Conservation (phyloP, 2,113 vertebrate genomes). For the Casuarius casuarius region DNA sequence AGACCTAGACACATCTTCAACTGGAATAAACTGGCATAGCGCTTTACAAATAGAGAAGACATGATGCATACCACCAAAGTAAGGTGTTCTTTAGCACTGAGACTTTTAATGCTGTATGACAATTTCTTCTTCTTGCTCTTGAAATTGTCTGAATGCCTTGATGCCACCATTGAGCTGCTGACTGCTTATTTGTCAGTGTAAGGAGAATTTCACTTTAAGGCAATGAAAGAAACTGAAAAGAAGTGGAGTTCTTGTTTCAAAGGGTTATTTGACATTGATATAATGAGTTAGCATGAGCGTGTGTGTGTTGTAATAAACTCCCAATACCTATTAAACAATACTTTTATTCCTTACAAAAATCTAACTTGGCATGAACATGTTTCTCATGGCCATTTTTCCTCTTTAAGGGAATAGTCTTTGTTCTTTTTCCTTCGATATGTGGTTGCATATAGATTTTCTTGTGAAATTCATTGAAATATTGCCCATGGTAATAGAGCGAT, state of each 20-base stretch:
- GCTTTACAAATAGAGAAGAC: not conserved
- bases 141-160: not conserved
- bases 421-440: not conserved
- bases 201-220: not conserved
- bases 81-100: not conserved
- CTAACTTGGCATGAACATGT: not conserved
- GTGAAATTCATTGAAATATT: not conserved
- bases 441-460: not conserved
- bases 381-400: not conserved
- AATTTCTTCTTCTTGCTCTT: not conserved
- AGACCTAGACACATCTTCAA: not conserved
- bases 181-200: not conserved
- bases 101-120: not conserved
- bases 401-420: not conserved
- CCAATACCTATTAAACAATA: not conserved
- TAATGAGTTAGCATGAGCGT: too few species aligned
- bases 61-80: not conserved
- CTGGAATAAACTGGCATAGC: not conserved
- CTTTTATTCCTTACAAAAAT: not conserved
- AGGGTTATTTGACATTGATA: not conserved
- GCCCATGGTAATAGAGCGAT: not conserved
- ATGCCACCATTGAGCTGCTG: not conserved
- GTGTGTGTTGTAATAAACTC: not conserved
- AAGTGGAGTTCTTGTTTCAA: not conserved
- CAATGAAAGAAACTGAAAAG: not conserved